Percentiles rank a stretch among this genome's conserved stretches.
Evolutionary conservation across 2,113 vertebrate species (phyloP).

Genomic region (Hippocampus mohnikei): DNA sequence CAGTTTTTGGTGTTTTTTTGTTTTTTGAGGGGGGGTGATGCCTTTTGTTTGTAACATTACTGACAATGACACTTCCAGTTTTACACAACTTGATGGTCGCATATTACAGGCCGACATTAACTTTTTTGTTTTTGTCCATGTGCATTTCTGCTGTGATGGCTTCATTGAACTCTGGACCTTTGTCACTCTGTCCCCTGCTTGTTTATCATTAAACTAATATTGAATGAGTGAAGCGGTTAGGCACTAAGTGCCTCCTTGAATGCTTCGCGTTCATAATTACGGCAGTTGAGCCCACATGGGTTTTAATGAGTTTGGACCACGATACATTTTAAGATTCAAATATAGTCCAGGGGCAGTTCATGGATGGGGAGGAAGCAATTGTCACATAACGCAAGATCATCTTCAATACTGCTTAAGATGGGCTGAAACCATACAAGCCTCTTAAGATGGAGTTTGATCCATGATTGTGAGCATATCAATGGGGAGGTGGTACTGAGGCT

Average conservation of each 20-base stretch:
- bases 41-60: too few relatives aligned
- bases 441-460: not conserved
- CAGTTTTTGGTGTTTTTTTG: too few relatives aligned
- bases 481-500: not conserved
- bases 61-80: too few relatives aligned
- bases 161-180: conserved; percentile 10
- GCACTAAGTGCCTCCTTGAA: not conserved
- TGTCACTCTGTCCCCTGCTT: not conserved
- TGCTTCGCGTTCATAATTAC: not conserved
- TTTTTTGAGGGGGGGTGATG: too few relatives aligned
- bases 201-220: conserved; percentile 1
- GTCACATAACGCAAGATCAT: not conserved
- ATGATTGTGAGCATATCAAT: conserved; percentile 11
- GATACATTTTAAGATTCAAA: too few relatives aligned
- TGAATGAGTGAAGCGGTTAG: not conserved
- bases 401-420: not conserved
- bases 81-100: too few relatives aligned
- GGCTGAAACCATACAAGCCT: not conserved
- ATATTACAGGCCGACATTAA: not conserved
- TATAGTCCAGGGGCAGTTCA: too few relatives aligned
- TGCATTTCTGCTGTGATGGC: not conserved
- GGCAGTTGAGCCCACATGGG: not conserved
- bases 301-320: too few relatives aligned
- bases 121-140: not conserved
- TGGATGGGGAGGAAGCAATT: too few relatives aligned